phyloP scores from a whole-genome alignment of 1,140 invertebrate species.

The Trichonephila clavata region DNA sequence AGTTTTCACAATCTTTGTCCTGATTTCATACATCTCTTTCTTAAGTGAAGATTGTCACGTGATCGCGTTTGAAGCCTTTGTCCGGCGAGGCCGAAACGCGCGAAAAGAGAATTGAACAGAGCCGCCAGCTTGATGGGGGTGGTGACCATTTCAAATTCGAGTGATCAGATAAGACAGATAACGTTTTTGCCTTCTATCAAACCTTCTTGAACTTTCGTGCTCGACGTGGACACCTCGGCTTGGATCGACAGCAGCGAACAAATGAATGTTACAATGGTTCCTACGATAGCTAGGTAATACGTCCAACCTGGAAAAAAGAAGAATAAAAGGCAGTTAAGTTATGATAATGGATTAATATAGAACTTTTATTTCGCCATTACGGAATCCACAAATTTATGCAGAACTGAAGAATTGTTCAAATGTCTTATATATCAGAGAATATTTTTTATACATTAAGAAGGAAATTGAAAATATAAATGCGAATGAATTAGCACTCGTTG shows the following conservation, averaged over 20 bases:
- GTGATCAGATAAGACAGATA: conserved; percentile 84
- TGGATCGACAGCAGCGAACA: conserved; percentile 85
- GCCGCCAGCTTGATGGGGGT: not conserved
- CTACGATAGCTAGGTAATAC: conserved; percentile 84
- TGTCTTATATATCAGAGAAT: too few species aligned
- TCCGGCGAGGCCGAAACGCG: not conserved
- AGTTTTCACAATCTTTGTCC: not conserved
- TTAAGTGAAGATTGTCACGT: not conserved
- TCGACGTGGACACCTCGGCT: conserved; percentile 86
- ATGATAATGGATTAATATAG: conserved; percentile 37
- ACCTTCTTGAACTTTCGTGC: conserved; percentile 86
- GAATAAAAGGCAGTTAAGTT: conserved; percentile 18
- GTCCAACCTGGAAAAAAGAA: conserved; percentile 83
- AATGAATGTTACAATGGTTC: conserved; percentile 84
- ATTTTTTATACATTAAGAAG: too few species aligned
- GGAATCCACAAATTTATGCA: too few species aligned
- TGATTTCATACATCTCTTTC: not conserved
- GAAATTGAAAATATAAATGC: too few species aligned
- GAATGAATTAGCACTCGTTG: too few species aligned
- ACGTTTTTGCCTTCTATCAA: conserved; percentile 86
- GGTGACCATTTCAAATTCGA: not conserved
- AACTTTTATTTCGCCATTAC: too few species aligned
- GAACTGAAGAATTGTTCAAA: too few species aligned
- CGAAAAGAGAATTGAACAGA: not conserved
- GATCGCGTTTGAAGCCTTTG: not conserved